These are phyloP conservation scores for Hydropotes inermis DNA, from an alignment of 2,113 vertebrate species.

Conservation along the genomic window DNA sequence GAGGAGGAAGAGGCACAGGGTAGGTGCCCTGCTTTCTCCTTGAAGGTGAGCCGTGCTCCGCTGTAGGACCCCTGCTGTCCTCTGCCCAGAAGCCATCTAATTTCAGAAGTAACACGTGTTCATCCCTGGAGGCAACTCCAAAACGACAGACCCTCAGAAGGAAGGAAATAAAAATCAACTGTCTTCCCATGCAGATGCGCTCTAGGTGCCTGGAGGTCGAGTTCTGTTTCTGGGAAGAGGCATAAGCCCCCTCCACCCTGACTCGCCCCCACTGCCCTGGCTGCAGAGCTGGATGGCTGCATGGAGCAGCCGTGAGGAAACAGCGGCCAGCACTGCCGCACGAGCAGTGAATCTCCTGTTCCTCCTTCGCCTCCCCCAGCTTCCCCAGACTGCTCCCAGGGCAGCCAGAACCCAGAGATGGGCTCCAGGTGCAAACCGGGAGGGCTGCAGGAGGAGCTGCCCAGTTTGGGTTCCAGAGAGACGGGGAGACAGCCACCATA, in stretches of 20 bases:
- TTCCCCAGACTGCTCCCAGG: neutral
- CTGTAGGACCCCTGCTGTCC: neutral
- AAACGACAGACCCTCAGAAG: neutral
- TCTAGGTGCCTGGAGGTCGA: neutral
- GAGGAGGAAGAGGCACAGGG: neutral
- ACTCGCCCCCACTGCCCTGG: neutral
- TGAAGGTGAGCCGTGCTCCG: neutral
- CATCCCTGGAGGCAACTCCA: neutral
- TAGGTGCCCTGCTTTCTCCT: neutral
- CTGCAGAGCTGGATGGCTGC: neutral
- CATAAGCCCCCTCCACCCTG: neutral
- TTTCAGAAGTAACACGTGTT: neutral
- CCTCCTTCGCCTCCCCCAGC: neutral
- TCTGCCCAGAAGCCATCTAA: neutral
- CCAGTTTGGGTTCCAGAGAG: neutral
- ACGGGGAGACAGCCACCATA: too few relatives aligned
- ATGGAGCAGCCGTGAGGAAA: too few relatives aligned
- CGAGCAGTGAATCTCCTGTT: neutral
- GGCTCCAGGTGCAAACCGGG: too few relatives aligned
- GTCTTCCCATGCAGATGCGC: neutral
- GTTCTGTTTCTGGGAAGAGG: neutral
- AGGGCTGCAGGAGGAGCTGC: neutral
- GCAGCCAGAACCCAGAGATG: neutral
- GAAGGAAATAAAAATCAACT: neutral
- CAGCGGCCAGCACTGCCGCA: fast-evolving